phyloP scores from a whole-genome alignment of 1,140 invertebrate genomes.

The Ptiloglossa arizonensis region DNA sequence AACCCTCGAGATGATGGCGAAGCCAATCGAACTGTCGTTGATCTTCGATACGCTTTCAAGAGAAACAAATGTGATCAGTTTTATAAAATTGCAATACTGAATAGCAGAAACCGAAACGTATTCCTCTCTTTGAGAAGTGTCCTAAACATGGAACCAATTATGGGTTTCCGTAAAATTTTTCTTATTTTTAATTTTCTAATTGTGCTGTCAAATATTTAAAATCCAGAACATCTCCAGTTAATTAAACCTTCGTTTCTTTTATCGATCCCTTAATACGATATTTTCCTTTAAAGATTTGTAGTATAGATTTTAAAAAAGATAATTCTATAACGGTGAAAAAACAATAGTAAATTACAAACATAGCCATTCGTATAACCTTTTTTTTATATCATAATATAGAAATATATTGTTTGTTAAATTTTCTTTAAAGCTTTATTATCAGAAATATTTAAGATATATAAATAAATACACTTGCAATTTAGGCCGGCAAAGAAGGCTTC shows the following conservation, averaged over 20 bases:
- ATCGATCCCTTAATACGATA: too few species aligned
- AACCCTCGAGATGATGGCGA: conserved; percentile 5
- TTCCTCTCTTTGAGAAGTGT: too few species aligned
- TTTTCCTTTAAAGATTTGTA: not conserved
- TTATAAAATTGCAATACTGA: not conserved
- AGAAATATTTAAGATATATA: not conserved
- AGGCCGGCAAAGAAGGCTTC: conserved; percentile 35
- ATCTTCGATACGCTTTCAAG: not conserved
- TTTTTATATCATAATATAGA: not conserved
- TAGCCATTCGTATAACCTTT: not conserved
- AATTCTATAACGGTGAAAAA: not conserved
- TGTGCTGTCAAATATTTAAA: too few species aligned
- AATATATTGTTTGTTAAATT: not conserved
- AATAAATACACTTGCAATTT: not conserved
- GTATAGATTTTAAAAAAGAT: not conserved
- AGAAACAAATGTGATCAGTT: not conserved
- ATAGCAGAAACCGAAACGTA: not conserved
- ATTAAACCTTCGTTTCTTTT: too few species aligned
- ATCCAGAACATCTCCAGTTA: too few species aligned
- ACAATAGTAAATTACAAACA: not conserved
- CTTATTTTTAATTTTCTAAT: too few species aligned
- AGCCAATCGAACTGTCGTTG: conserved; percentile 9
- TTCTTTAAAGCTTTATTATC: not conserved
- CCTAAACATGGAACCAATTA: too few species aligned
- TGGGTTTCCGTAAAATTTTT: too few species aligned